Conservation (phyloP, 2,888 invertebrate genomes). For the Salticus scenicus region DNA sequence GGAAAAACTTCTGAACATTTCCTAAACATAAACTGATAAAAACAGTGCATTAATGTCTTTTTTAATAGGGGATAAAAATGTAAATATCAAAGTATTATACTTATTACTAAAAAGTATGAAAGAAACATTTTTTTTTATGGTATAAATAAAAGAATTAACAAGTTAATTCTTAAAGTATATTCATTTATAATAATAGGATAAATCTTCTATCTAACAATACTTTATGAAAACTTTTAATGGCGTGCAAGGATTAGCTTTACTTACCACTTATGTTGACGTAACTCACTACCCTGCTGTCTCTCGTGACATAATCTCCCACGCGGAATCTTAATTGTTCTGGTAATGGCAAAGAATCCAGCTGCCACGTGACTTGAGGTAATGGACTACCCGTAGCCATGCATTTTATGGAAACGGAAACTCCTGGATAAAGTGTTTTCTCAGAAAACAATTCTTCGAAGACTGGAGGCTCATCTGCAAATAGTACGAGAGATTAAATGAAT, state of each 20-base stretch:
- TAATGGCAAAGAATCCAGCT: slow-evolving; percentile 53
- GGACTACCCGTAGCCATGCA: slow-evolving; percentile 73
- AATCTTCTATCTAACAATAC: too few species aligned
- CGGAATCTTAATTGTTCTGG: slow-evolving; percentile 67
- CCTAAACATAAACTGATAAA: too few species aligned
- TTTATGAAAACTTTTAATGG: too few species aligned
- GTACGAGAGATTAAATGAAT: neutral
- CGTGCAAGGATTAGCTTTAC: neutral
- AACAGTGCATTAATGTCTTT: too few species aligned
- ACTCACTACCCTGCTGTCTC: slow-evolving; percentile 68
- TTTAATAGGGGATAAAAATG: too few species aligned
- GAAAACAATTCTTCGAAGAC: slow-evolving; percentile 73
- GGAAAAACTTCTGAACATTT: too few species aligned
- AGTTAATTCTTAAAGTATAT: too few species aligned
- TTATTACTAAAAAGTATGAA: too few species aligned
- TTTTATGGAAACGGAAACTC: slow-evolving; percentile 70
- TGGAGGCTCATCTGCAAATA: slow-evolving; percentile 75
- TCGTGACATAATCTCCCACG: slow-evolving; percentile 68
- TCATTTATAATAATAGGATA: too few species aligned
- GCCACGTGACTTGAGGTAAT: slow-evolving; percentile 74
- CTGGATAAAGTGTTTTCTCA: slow-evolving; percentile 72
- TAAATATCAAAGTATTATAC: too few species aligned
- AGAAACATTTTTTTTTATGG: too few species aligned
- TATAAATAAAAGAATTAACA: too few species aligned
- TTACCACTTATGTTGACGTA: slow-evolving; percentile 69